Evolutionary conservation across 2,113 vertebrate species (phyloP).

Genomic region (Chiloscyllium plagiosum): DNA sequence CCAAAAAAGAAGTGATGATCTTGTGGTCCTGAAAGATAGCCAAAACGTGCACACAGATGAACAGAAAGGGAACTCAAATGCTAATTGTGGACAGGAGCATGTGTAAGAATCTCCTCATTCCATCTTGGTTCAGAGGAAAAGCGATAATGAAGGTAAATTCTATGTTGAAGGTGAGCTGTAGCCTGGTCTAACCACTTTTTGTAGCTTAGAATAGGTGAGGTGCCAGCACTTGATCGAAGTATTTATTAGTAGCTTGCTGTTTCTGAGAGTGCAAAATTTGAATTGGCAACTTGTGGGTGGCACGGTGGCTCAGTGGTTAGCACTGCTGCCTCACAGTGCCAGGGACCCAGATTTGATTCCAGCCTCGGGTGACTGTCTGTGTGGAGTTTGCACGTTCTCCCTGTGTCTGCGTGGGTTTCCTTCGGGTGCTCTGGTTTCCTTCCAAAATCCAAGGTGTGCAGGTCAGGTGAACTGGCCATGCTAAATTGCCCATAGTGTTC

Average conservation of each 20-base stretch:
- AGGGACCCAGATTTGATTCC: too few species aligned
- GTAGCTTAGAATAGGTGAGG: background rate
- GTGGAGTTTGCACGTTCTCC: too few species aligned
- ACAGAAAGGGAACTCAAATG: background rate
- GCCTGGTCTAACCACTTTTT: background rate
- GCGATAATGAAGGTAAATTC: background rate
- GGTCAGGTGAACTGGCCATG: too few species aligned
- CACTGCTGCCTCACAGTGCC: too few species aligned
- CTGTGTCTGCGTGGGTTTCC: too few species aligned
- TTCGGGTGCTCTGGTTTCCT: too few species aligned
- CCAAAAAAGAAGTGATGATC: background rate
- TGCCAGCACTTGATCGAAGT: background rate
- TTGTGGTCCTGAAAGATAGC: background rate
- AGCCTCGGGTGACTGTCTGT: too few species aligned
- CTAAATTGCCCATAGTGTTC: too few species aligned
- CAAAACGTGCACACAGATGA: background rate
- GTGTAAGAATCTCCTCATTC: background rate
- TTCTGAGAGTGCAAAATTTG: background rate
- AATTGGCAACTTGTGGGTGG: background rate
- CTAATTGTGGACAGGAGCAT: background rate
- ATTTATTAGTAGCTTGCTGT: background rate
- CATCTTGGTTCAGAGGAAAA: background rate
- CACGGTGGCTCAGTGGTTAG: too few species aligned
- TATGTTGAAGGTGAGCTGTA: background rate
- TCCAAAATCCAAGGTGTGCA: too few species aligned